Evolutionary conservation across 2,797 vertebrate genomes (phyloP).

Genomic region (Oryzias dopingdopingensis): DNA sequence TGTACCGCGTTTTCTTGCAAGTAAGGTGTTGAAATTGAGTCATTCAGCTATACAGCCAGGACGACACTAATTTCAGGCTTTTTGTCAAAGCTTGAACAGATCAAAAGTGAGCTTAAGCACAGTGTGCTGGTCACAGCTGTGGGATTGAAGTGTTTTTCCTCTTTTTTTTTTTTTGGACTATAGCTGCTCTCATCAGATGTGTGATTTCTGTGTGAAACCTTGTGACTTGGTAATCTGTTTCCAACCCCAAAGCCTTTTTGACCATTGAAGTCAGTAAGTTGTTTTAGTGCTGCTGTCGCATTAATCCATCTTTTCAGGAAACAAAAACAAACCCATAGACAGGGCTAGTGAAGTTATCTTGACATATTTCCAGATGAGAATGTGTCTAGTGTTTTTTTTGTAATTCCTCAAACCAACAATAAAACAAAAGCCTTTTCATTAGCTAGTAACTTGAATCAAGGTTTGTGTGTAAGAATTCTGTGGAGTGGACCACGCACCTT

Average conservation of each 20-base stretch:
- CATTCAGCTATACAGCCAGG: constrained; percentile 44
- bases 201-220: constrained; percentile 60
- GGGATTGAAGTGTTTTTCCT: constrained; percentile 14
- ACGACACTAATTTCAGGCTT: constrained; percentile 34
- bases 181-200: constrained; percentile 58
- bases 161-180: constrained; percentile 15
- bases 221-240: constrained; percentile 68
- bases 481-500: constrained; percentile 52
- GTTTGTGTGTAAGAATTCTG: constrained; percentile 56
- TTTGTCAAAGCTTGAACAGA: constrained; percentile 45
- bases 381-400: constrained; percentile 57
- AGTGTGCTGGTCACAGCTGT: constrained; percentile 76
- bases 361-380: constrained; percentile 52
- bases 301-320: constrained; percentile 41
- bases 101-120: constrained; percentile 36
- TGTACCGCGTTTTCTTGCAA: constrained; percentile 74
- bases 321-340: constrained; percentile 51
- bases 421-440: constrained; percentile 50
- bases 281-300: constrained; percentile 71
- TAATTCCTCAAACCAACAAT: constrained; percentile 50
- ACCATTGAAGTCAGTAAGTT: constrained; percentile 62
- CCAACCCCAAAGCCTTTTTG: constrained; percentile 54
- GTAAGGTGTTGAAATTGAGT: constrained; percentile 54
- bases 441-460: constrained; percentile 51
- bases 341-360: constrained; percentile 63